phyloP scores from a whole-genome alignment of 2,797 vertebrate genomes.

The Loriculus beryllinus region DNA sequence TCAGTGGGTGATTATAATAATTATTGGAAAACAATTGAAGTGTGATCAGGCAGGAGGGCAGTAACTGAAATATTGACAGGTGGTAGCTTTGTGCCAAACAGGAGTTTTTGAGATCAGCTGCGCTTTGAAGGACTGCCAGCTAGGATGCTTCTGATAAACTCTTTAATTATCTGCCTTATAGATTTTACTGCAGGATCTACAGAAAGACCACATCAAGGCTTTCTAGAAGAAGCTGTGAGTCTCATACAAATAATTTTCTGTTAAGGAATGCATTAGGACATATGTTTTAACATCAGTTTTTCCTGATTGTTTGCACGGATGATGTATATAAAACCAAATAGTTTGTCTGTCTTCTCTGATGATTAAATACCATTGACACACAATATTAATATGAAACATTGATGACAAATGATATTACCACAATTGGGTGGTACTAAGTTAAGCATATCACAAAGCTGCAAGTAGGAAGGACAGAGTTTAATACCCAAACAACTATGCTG shows the following conservation, averaged over 20 bases:
- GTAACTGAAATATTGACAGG: constrained; percentile 78
- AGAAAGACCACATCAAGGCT: not conserved
- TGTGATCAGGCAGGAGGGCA: constrained; percentile 79
- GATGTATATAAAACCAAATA: not conserved
- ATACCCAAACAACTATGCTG: not conserved
- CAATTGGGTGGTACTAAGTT: not conserved
- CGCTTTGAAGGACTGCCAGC: constrained; percentile 34
- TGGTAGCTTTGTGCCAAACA: constrained; percentile 82
- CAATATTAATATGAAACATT: not conserved
- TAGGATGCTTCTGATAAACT: constrained; percentile 23
- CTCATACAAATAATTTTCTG: not conserved
- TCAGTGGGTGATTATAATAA: constrained; percentile 84
- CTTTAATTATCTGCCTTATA: not conserved
- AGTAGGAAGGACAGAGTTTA: not conserved
- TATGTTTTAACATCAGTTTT: not conserved
- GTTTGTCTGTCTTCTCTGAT: not conserved
- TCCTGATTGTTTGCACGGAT: not conserved
- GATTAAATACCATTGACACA: not conserved
- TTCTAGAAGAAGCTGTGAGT: not conserved
- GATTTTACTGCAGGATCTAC: not conserved
- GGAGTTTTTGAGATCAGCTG: constrained; percentile 63
- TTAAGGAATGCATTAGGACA: not conserved
- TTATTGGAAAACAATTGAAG: constrained; percentile 84
- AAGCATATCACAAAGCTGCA: not conserved
- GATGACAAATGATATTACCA: not conserved